phyloP scores from a whole-genome alignment of 2,797 vertebrate genomes.

The Lates japonicus region DNA sequence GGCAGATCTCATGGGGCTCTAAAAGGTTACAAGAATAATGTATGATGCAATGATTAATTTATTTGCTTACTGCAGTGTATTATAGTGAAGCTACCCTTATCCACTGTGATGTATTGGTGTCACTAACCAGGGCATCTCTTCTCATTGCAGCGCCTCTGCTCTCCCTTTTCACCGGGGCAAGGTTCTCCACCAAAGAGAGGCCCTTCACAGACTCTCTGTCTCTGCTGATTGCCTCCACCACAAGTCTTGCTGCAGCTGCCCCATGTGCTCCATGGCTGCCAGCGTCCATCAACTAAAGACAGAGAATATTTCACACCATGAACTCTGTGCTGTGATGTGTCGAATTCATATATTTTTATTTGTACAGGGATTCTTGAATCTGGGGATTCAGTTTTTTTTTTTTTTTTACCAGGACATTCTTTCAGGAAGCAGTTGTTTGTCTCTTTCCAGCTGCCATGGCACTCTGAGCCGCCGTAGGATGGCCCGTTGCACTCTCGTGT shows the following conservation, averaged over 20 bases:
- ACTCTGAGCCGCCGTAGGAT: conserved; percentile 97
- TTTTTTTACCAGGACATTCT: conserved; percentile 92
- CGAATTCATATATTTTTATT: neutral
- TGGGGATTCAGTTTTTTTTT: neutral
- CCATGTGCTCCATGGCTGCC: conserved; percentile 94
- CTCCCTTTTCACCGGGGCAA: conserved; percentile 92
- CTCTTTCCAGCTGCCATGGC: conserved; percentile 95
- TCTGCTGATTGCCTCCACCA: conserved; percentile 92
- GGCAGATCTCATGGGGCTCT: conserved; percentile 98
- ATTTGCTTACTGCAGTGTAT: neutral
- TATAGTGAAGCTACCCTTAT: neutral
- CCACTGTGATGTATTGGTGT: too few species aligned
- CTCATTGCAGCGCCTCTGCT: conserved; percentile 92
- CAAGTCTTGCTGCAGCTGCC: conserved; percentile 93
- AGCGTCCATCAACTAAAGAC: conserved; percentile 92
- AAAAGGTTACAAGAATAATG: conserved; percentile 24
- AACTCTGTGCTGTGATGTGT: conserved; percentile 17
- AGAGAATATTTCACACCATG: conserved; percentile 37
- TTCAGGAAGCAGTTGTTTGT: conserved; percentile 92
- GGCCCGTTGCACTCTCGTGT: conserved; percentile 97
- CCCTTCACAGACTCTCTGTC: conserved; percentile 92
- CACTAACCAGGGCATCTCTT: conserved; percentile 93
- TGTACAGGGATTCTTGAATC: neutral
- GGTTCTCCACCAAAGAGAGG: conserved; percentile 93
- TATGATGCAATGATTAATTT: conserved; percentile 7